These are phyloP conservation scores for Thymelicus sylvestris DNA, from an alignment of 2,888 invertebrate genomes.

Conservation along the genomic window DNA sequence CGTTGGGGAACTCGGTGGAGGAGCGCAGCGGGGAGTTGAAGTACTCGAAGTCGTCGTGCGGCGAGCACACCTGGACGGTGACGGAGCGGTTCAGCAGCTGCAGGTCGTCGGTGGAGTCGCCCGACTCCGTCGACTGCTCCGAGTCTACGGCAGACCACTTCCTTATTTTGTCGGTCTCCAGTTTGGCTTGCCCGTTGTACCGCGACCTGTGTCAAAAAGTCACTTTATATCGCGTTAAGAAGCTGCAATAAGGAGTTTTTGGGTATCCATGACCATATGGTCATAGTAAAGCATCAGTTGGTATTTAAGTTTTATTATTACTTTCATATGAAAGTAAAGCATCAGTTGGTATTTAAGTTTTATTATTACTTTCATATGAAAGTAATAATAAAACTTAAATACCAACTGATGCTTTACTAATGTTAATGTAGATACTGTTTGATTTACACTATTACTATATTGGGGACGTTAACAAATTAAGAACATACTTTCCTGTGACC, in stretches of 20 bases:
- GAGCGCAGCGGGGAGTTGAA: conserved; percentile 78
- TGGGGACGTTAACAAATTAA: neutral
- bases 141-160: conserved; percentile 54
- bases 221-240: conserved; percentile 17
- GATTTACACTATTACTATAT: neutral
- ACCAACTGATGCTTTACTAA: no score
- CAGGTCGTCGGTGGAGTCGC: conserved; percentile 78
- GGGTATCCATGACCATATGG: no score
- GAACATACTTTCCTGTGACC: conserved; percentile 54
- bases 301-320: no score
- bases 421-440: no score
- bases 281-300: no score
- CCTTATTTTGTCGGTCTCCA: conserved; percentile 58
- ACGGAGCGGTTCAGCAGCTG: conserved; percentile 79
- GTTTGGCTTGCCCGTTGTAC: conserved; percentile 52
- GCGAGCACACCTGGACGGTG: conserved; percentile 82
- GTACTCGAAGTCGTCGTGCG: conserved; percentile 86
- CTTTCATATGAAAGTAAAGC: no score
- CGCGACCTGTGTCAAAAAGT: conserved; percentile 56
- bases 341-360: no score
- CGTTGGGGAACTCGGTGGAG: conserved; percentile 65
- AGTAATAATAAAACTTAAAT: no score
- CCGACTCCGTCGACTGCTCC: conserved; percentile 74
- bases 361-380: no score
- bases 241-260: neutral